Base-by-base conservation (phyloP, 2,113 vertebrate genomes). In the Tringa solitaria region DNA sequence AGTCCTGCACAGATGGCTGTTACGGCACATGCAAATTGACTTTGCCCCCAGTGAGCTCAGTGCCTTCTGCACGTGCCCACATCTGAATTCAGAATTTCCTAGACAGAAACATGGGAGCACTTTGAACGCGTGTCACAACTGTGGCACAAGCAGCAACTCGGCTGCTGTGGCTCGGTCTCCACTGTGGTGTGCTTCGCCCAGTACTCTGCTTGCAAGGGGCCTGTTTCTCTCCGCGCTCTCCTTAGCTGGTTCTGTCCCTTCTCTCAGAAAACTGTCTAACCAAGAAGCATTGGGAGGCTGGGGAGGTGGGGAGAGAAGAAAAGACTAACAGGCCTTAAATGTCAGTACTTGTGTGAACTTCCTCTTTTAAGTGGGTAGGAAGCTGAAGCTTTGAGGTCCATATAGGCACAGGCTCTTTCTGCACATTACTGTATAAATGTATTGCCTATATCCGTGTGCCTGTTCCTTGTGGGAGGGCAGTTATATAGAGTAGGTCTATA, bases 11-110 rank as follows among this genome's bases (percentile, higher is more conserved):
- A 89, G 84, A 46, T 35, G 94, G 88, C 82, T 90, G 53, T 24
- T 14, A 10, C 0, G 0, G 50, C n/a, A 8, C 4, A n/a, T 76
- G 77, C 20, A 10, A 8, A 5, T 19, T 70, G 78, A 5, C 73
- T 74, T 37, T 74, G 64, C 65, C 77, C 56, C 12, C 8, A 3
- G 68, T 35, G 80, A 67, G 37, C 53, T 70, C 80, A 53, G 77
- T 13, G 35, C 17, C 1, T 59, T 46, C 73, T 68, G 74, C 90
- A 33, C 8, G 0, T 76, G 87, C 65, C 81, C 39, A 11, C 53
- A 15, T 67, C 78, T 73, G 61, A 45, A 35, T 23, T 51, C 18
- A 5, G 61, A 27, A 51, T 28, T 56, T 51, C 70, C 32, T 60
- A 39, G 43, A 7, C 39, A 72, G 57, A 26, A 9, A 6, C 24